These are phyloP conservation scores for Urocitellus parryii DNA, from an alignment of 2,113 vertebrate genomes.

Conservation along the genomic window DNA sequence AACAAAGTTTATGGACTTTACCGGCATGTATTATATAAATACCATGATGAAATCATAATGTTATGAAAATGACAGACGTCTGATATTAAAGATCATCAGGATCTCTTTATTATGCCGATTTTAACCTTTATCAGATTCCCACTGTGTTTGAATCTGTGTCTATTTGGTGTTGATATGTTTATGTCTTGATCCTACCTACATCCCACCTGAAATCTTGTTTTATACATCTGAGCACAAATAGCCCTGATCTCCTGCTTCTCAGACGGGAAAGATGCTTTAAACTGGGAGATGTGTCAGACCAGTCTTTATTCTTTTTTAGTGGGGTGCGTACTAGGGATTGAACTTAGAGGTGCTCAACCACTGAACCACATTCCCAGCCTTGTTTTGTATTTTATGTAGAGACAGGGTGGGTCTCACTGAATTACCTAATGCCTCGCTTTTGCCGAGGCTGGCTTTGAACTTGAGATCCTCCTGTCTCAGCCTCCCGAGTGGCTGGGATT, in stretches of 20 bases:
- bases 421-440: too few relatives aligned
- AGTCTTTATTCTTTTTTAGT: slow-evolving; percentile 35
- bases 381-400: too few relatives aligned
- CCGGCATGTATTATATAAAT: slow-evolving; percentile 60
- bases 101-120: slow-evolving; percentile 62
- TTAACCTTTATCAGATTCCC: slow-evolving; percentile 64
- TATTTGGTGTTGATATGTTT: slow-evolving; percentile 25
- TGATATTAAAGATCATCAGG: slow-evolving; percentile 52
- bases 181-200: not conserved
- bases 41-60: slow-evolving; percentile 54
- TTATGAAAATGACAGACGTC: slow-evolving; percentile 50
- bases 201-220: not conserved
- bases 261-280: slow-evolving; percentile 38
- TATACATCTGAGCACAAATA: not conserved
- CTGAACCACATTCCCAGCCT: too few relatives aligned
- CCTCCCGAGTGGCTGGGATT: too few relatives aligned
- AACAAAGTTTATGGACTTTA: slow-evolving; percentile 77
- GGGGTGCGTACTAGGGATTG: too few relatives aligned
- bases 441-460: too few relatives aligned
- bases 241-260: not conserved
- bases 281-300: not conserved
- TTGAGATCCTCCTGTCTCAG: too few relatives aligned
- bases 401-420: too few relatives aligned
- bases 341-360: too few relatives aligned
- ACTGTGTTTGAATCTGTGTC: slow-evolving; percentile 14